phyloP scores from a whole-genome alignment of 2,888 invertebrate species.

The Caenorhabditis imperialis region DNA sequence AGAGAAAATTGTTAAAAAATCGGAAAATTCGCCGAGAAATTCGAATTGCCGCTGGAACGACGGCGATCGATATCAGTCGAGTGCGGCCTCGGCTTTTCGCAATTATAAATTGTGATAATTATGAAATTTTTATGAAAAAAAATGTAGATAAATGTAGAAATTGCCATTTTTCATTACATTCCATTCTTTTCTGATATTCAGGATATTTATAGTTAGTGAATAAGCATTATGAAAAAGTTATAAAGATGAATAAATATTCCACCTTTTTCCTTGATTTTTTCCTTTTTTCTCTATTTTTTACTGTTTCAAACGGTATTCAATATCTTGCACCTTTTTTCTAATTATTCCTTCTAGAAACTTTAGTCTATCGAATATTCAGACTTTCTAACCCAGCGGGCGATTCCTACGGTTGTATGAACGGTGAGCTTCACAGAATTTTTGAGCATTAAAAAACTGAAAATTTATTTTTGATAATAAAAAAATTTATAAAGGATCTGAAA shows the following conservation, averaged over 20 bases:
- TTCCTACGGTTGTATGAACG: slow-evolving; percentile 38
- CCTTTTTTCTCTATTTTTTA: background rate
- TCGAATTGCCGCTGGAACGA: slow-evolving; percentile 33
- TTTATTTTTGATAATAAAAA: too few relatives aligned
- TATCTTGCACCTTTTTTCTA: background rate
- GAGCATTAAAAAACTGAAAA: too few relatives aligned
- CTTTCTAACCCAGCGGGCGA: background rate
- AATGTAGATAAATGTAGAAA: background rate
- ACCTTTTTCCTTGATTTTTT: background rate
- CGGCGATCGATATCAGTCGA: slow-evolving; percentile 43
- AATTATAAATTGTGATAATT: slow-evolving; percentile 35
- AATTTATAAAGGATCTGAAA: too few relatives aligned
- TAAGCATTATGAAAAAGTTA: too few relatives aligned
- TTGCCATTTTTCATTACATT: background rate
- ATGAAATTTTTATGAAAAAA: background rate
- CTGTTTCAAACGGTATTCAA: background rate
- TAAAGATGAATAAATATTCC: too few relatives aligned
- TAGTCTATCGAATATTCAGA: background rate
- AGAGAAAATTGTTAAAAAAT: background rate
- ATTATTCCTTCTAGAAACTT: background rate
- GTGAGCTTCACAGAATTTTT: slow-evolving; percentile 23
- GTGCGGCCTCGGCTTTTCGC: slow-evolving; percentile 33
- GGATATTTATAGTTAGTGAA: too few relatives aligned
- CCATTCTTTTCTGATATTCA: background rate
- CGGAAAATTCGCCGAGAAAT: background rate